Percentiles rank a stretch among this genome's conserved stretches.
These are phyloP conservation scores for Eretmochelys imbricata DNA, from an alignment of 2,113 vertebrate species.

Conservation along the genomic window DNA sequence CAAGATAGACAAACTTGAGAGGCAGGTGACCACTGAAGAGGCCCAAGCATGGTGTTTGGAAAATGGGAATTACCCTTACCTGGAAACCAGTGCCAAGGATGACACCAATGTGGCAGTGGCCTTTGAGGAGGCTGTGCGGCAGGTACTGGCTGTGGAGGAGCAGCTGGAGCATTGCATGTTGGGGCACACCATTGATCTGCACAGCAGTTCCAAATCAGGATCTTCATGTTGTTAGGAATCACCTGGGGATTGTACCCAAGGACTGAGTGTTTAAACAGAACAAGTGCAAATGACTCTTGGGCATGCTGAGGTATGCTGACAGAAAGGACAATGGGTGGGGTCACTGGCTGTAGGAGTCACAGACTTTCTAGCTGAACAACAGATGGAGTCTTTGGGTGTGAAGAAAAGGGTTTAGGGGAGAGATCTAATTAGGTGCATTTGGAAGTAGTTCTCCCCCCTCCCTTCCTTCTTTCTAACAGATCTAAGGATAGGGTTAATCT, in stretches of 20 bases:
- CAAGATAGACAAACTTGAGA: constrained; percentile 92
- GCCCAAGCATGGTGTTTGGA: constrained; percentile 93
- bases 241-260: not conserved
- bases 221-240: constrained; percentile 86
- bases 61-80: constrained; percentile 92
- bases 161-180: constrained; percentile 92
- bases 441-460: constrained; percentile 59
- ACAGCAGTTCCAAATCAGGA: constrained; percentile 87
- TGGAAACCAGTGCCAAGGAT: constrained; percentile 98
- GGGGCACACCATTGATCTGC: constrained; percentile 91
- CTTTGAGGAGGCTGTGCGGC: constrained; percentile 94
- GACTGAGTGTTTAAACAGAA: not conserved
- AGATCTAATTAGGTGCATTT: constrained; percentile 55
- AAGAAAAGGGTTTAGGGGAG: constrained; percentile 43
- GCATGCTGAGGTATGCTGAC: constrained; percentile 28
- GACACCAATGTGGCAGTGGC: constrained; percentile 95
- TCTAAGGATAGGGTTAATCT: constrained; percentile 25
- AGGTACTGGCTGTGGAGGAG: constrained; percentile 92
- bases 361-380: constrained; percentile 38
- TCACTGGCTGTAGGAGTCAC: constrained; percentile 49
- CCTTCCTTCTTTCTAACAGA: constrained; percentile 56
- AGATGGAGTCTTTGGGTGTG: constrained; percentile 38
- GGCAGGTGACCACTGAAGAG: constrained; percentile 90
- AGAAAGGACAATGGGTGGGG: constrained; percentile 35
- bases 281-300: constrained; percentile 16